Evolutionary conservation across 1,140 invertebrate species (phyloP).

Genomic region (Cotesia typhae): DNA sequence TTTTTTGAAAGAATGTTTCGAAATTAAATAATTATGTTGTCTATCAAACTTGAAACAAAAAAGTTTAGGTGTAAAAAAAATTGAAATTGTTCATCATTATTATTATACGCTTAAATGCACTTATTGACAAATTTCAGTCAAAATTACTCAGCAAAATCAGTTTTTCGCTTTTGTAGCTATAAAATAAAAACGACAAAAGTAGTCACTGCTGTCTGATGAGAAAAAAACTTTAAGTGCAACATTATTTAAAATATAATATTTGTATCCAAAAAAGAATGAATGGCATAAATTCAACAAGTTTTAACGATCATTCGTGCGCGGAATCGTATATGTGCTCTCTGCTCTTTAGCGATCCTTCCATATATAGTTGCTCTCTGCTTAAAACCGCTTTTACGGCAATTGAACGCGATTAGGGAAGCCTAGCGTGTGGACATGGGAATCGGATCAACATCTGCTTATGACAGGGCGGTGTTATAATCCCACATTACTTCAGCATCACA

Average conservation of each 20-base stretch:
- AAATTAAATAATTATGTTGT: no score
- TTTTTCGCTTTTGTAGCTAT: no score
- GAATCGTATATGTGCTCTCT: neutral
- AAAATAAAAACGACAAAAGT: neutral
- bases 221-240: neutral
- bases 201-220: neutral
- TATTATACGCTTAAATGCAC: no score
- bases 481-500: constrained; percentile 42
- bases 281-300: constrained; percentile 27
- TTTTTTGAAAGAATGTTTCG: no score
- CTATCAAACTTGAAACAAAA: no score
- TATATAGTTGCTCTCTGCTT: constrained; percentile 30
- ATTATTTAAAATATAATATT: neutral
- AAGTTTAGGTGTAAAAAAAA: no score
- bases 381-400: constrained; percentile 62
- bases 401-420: constrained; percentile 57
- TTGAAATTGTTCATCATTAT: no score
- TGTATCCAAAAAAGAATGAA: neutral
- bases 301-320: constrained; percentile 12
- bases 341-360: neutral
- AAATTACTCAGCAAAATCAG: no score
- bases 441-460: constrained; percentile 63
- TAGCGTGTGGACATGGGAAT: constrained; percentile 46
- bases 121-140: no score
- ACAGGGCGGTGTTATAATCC: constrained; percentile 59